Conservation (phyloP, 1,140 invertebrate genomes). For the Hylyphantes graminicola region DNA sequence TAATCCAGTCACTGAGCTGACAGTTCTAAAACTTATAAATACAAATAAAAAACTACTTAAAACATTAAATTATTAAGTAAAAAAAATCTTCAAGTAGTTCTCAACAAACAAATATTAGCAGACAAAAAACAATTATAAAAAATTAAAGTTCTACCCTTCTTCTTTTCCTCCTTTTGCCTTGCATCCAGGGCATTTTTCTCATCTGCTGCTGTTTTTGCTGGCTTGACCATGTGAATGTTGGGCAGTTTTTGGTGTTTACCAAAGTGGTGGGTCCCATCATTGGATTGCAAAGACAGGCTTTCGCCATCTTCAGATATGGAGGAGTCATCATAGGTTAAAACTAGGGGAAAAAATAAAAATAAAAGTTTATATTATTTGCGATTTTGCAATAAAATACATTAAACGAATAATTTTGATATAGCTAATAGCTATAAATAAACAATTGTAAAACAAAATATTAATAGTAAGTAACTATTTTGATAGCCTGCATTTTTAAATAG, state of each 20-base stretch:
- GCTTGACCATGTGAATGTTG: conserved; percentile 94
- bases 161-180: conserved; percentile 60
- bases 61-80: too few species aligned
- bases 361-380: not conserved
- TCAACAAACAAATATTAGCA: too few species aligned
- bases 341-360: conserved; percentile 73
- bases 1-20: too few species aligned
- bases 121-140: not conserved
- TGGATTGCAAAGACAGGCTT: conserved; percentile 78
- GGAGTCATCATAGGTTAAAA: conserved; percentile 98
- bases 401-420: not conserved
- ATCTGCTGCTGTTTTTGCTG: conserved; percentile 77
- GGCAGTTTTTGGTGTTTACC: conserved; percentile 73
- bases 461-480: too few species aligned
- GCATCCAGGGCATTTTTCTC: conserved; percentile 59
- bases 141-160: conserved; percentile 24
- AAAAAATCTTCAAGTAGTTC: too few species aligned
- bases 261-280: conserved; percentile 67
- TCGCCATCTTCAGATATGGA: conserved; percentile 90
- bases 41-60: not conserved
- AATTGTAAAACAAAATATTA: too few species aligned
- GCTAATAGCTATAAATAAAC: not conserved
- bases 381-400: not conserved
- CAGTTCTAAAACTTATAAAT: too few species aligned
- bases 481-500: too few species aligned